These are phyloP conservation scores for Pachyramphus minor DNA, from an alignment of 2,113 vertebrate species.

Conservation along the genomic window DNA sequence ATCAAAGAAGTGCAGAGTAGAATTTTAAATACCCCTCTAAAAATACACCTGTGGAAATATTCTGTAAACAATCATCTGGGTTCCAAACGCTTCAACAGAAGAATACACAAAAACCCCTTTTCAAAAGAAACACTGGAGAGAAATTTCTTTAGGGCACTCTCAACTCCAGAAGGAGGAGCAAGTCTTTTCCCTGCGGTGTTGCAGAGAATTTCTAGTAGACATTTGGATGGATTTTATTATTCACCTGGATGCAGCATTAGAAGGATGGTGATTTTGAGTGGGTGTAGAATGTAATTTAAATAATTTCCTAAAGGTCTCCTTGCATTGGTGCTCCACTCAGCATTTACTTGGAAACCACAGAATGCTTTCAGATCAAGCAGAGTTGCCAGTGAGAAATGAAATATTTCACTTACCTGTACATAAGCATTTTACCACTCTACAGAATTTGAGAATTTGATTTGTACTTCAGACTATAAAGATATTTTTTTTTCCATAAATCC, in stretches of 20 bases:
- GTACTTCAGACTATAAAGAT: neutral
- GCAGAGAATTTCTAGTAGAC: neutral
- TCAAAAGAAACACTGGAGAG: neutral
- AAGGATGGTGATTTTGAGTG: neutral
- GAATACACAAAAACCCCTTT: neutral
- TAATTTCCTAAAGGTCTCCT: slow-evolving; percentile 28
- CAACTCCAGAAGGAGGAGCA: neutral
- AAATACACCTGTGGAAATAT: neutral
- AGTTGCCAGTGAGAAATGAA: neutral
- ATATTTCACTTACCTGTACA: neutral
- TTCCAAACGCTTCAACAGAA: neutral
- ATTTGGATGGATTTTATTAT: neutral
- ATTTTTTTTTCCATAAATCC: slow-evolving; percentile 24
- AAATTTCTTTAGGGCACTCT: neutral
- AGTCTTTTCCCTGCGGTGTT: neutral
- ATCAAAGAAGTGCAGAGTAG: slow-evolving; percentile 13
- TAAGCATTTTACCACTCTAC: neutral
- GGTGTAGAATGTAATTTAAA: slow-evolving; percentile 12
- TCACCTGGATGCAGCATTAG: neutral
- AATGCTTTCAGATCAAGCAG: neutral
- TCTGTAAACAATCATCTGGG: neutral
- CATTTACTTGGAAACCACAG: neutral
- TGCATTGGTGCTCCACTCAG: slow-evolving; percentile 27
- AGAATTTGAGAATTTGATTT: neutral
- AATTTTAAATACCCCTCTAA: neutral